Percentiles rank a stretch among this genome's conserved stretches.
Conservation (phyloP, 2,113 vertebrate species). For the Crotalus helleri region DNA sequence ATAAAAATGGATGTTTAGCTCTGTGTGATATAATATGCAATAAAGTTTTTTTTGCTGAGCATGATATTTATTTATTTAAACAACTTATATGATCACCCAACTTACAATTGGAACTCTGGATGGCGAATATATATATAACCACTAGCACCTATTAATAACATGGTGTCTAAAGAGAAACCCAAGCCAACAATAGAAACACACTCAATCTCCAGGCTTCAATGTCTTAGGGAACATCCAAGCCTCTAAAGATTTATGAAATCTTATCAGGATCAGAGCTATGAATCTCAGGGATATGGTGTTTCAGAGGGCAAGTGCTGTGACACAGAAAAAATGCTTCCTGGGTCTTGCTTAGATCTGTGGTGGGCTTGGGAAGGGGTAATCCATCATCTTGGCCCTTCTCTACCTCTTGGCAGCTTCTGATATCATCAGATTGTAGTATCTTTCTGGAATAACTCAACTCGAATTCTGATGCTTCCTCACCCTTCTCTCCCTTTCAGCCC, state of each 20-base stretch:
- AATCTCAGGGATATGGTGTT: too few species aligned
- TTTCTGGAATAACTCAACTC: neutral
- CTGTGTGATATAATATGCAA: neutral
- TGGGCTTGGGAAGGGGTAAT: neutral
- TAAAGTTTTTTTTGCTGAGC: neutral
- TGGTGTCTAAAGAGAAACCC: too few species aligned
- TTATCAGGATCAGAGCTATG: too few species aligned
- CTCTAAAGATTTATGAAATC: too few species aligned
- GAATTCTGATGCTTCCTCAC: neutral
- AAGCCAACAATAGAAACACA: too few species aligned
- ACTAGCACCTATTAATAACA: too few species aligned
- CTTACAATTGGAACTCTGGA: neutral
- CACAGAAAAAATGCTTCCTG: too few species aligned
- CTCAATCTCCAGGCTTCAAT: too few species aligned
- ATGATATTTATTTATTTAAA: neutral
- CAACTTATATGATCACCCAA: neutral
- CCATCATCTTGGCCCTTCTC: neutral
- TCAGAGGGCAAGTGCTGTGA: too few species aligned
- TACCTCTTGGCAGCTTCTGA: neutral
- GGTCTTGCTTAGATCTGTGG: neutral
- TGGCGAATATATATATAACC: neutral
- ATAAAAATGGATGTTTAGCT: neutral
- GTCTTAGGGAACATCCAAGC: too few species aligned
- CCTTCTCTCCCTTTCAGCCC: neutral
- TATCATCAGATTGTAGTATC: neutral